Evolutionary conservation across 1,140 invertebrate species (phyloP).

Genomic region (Trichonephila clavipes): DNA sequence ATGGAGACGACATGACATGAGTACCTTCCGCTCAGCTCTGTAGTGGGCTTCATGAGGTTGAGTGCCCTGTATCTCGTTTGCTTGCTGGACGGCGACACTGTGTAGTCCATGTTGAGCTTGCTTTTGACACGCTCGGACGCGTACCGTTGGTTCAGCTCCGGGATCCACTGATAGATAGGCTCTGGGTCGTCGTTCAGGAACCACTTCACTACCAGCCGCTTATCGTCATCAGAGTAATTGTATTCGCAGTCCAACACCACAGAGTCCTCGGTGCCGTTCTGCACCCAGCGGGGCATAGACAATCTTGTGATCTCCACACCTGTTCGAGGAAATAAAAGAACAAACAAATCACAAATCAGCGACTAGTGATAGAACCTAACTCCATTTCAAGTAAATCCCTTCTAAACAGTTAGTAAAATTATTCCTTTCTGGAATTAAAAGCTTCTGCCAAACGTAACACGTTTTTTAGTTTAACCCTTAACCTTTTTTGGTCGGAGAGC

Average conservation of each 20-base stretch:
- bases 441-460: no score
- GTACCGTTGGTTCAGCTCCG: conserved; percentile 83
- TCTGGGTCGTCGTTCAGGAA: conserved; percentile 86
- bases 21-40: conserved; percentile 88
- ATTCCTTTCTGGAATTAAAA: no score
- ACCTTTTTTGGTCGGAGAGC: no score
- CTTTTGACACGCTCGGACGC: conserved; percentile 84
- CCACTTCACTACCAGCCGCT: conserved; percentile 88
- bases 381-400: no score
- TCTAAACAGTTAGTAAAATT: no score
- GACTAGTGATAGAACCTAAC: no score
- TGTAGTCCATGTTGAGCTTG: conserved; percentile 86
- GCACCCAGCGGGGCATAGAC: conserved; percentile 83
- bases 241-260: conserved; percentile 90
- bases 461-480: no score
- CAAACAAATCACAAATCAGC: no score
- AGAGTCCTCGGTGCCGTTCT: conserved; percentile 85
- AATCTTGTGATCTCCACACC: conserved; percentile 72
- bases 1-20: conserved; percentile 89
- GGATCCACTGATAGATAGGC: conserved; percentile 91
- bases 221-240: conserved; percentile 83
- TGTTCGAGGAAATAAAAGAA: not conserved
- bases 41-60: conserved; percentile 87
- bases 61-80: conserved; percentile 88
- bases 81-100: conserved; percentile 84